A percentile compares a stretch with the other conserved stretches of the same genome.
Evolutionary conservation across 1,140 invertebrate genomes (phyloP).

Genomic region (Zaprionus africanus): DNA sequence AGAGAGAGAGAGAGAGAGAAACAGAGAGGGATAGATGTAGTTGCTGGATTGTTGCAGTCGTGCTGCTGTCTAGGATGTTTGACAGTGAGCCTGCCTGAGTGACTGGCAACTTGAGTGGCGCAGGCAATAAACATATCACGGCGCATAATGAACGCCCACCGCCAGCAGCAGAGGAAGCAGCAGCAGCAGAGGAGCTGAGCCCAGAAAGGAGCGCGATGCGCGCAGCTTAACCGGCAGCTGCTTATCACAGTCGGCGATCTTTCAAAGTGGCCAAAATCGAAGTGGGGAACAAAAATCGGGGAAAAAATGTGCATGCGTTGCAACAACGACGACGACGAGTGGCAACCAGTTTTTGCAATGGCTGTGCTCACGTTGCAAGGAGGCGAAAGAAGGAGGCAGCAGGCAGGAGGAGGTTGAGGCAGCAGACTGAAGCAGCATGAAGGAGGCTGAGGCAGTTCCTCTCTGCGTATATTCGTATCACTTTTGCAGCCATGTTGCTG

Average conservation of each 20-base stretch:
- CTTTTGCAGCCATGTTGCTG: slow-evolving; percentile 54
- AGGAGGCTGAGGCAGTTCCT: slow-evolving; percentile 19
- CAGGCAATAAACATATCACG: slow-evolving; percentile 69
- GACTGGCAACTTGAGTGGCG: background rate
- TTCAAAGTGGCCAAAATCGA: slow-evolving; percentile 59
- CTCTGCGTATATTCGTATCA: slow-evolving; percentile 3
- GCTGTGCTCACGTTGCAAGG: slow-evolving; percentile 39
- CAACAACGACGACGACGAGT: slow-evolving; percentile 44
- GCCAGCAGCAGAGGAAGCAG: background rate
- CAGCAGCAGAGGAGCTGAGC: slow-evolving; percentile 5
- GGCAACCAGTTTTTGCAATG: slow-evolving; percentile 68
- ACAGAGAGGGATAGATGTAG: background rate
- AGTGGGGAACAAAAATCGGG: slow-evolving; percentile 28
- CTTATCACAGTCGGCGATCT: slow-evolving; percentile 76
- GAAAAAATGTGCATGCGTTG: slow-evolving; percentile 1
- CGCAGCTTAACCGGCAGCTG: slow-evolving; percentile 34
- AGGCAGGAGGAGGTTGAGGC: background rate
- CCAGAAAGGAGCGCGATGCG: slow-evolving; percentile 18
- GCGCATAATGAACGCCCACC: slow-evolving; percentile 57
- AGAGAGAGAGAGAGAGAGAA: background rate
- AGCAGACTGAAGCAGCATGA: background rate
- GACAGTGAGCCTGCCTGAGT: slow-evolving; percentile 3
- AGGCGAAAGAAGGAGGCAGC: background rate
- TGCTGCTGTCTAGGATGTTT: slow-evolving; percentile 19
- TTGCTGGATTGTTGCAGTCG: slow-evolving; percentile 11